phyloP scores from a whole-genome alignment of 2,113 vertebrate species.

The Coregonus clupeaformis region DNA sequence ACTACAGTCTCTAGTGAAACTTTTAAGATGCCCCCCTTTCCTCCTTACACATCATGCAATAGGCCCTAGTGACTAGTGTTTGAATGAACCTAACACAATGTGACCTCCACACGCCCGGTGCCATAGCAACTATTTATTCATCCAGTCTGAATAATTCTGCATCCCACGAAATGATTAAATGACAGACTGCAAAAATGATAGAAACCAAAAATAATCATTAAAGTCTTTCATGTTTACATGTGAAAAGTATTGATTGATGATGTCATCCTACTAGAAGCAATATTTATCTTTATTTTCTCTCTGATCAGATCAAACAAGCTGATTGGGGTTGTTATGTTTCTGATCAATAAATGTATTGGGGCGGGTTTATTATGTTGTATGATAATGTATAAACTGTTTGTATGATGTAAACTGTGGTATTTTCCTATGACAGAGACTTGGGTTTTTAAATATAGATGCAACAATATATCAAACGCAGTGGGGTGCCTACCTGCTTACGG shows the following conservation, averaged over 20 bases:
- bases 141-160: background rate
- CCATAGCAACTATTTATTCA: slow-evolving; percentile 11
- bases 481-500: too few species aligned
- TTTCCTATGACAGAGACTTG: slow-evolving; percentile 52
- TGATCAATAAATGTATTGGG: background rate
- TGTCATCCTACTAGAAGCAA: slow-evolving; percentile 55
- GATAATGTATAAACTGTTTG: slow-evolving; percentile 4
- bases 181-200: background rate
- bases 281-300: slow-evolving; percentile 26
- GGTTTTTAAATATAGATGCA: slow-evolving; percentile 18
- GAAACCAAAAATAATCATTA: slow-evolving; percentile 15
- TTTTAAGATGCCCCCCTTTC: background rate
- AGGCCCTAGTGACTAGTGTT: too few species aligned
- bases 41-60: too few species aligned
- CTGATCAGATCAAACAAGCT: background rate
- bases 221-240: slow-evolving; percentile 60
- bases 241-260: slow-evolving; percentile 43
- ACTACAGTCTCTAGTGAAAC: slow-evolving; percentile 32
- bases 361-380: slow-evolving; percentile 1
- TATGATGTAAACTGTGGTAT: slow-evolving; percentile 51
- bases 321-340: slow-evolving; percentile 6
- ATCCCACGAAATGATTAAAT: too few species aligned
- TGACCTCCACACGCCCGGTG: slow-evolving; percentile 12
- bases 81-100: too few species aligned
- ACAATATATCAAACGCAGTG: too few species aligned